These are phyloP conservation scores for Drosophila suzukii DNA, from an alignment of 1,140 invertebrate genomes.

Conservation along the genomic window DNA sequence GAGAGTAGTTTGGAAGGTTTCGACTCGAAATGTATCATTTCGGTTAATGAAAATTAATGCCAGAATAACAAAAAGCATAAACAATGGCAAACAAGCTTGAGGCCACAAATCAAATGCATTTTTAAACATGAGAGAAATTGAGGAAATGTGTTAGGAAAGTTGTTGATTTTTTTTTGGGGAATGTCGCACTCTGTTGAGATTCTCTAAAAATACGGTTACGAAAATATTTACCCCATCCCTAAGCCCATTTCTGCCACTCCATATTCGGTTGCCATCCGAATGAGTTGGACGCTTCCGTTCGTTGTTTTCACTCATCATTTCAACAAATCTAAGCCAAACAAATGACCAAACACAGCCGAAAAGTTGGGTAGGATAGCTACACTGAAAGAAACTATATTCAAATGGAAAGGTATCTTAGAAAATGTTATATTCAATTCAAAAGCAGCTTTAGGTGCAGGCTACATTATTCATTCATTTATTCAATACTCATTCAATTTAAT, in stretches of 20 bases:
- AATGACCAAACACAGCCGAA: conserved; percentile 61
- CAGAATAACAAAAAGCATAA: conserved; percentile 21
- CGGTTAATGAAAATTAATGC: conserved; percentile 41
- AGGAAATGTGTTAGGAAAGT: conserved; percentile 2
- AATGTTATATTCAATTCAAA: too few species aligned
- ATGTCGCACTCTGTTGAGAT: conserved; percentile 24
- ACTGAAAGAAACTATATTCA: not conserved
- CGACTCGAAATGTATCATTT: conserved; percentile 29
- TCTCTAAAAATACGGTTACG: conserved; percentile 30
- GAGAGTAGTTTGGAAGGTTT: conserved; percentile 14
- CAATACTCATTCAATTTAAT: too few species aligned
- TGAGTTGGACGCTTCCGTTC: conserved; percentile 66
- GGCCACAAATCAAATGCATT: conserved; percentile 42
- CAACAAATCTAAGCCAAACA: conserved; percentile 67
- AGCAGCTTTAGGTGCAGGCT: too few species aligned
- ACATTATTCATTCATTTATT: too few species aligned
- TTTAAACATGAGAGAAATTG: conserved; percentile 15
- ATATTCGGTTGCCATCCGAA: conserved; percentile 29
- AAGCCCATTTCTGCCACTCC: conserved; percentile 31
- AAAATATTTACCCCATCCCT: conserved; percentile 24
- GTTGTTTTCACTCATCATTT: conserved; percentile 50
- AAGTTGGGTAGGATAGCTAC: conserved; percentile 32
- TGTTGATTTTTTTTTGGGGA: not conserved
- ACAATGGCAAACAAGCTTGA: conserved; percentile 18
- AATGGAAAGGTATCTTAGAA: not conserved